These are phyloP conservation scores for Plusia festucae DNA, from an alignment of 2,888 invertebrate genomes.

Conservation along the genomic window DNA sequence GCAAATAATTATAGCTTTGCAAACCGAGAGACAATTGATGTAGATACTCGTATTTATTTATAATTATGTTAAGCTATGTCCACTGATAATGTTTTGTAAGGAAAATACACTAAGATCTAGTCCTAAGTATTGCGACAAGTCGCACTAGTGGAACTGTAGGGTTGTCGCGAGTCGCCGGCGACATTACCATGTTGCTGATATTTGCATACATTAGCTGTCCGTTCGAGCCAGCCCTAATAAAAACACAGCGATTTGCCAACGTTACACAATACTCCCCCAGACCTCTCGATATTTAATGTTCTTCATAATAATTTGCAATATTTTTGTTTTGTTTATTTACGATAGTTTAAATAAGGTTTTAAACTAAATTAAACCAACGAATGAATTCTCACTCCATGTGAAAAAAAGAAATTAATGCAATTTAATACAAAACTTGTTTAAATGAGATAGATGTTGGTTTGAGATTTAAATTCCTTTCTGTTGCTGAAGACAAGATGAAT, in stretches of 20 bases:
- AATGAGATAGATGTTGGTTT: too few relatives aligned
- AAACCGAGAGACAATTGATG: too few relatives aligned
- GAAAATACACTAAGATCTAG: not conserved
- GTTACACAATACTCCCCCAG: conserved; percentile 52
- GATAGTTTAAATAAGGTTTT: not conserved
- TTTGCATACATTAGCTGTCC: conserved; percentile 73
- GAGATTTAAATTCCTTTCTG: too few relatives aligned
- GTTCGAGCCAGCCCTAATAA: conserved; percentile 63
- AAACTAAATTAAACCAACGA: not conserved
- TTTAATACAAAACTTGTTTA: too few relatives aligned
- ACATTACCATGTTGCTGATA: conserved; percentile 68
- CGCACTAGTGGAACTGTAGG: conserved; percentile 47
- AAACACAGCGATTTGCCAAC: conserved; percentile 70
- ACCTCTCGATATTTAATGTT: conserved; percentile 31
- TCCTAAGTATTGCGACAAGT: conserved; percentile 23
- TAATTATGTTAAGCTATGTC: too few relatives aligned
- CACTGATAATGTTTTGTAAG: not conserved
- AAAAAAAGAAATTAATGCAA: too few relatives aligned
- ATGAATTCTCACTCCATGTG: too few relatives aligned
- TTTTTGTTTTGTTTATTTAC: conserved; percentile 1
- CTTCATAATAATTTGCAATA: conserved; percentile 1
- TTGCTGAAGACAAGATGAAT: too few relatives aligned
- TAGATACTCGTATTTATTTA: too few relatives aligned
- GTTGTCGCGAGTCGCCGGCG: conserved; percentile 43
- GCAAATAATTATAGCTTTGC: too few relatives aligned